Conservation (phyloP, 2,797 vertebrate genomes). For the Alcedo quadribrachys region DNA sequence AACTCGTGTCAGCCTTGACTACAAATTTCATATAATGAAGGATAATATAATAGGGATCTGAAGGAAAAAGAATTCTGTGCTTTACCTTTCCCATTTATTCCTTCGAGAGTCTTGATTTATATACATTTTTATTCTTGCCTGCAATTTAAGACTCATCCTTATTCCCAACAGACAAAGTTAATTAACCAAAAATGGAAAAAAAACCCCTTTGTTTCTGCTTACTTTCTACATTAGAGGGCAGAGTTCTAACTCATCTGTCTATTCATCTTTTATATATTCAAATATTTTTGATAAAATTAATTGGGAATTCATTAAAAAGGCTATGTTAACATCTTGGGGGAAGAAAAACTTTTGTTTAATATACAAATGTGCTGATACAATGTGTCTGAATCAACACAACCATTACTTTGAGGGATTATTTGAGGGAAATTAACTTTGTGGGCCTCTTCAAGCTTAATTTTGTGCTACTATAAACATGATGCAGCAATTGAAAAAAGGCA, state of each 20-base stretch:
- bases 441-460: neutral
- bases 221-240: conserved; percentile 36
- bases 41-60: neutral
- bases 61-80: neutral
- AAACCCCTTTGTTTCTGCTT: neutral
- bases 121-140: neutral
- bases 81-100: neutral
- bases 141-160: neutral
- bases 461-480: neutral
- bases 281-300: conserved; percentile 43
- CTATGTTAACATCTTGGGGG: conserved; percentile 10
- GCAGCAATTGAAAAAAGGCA: neutral
- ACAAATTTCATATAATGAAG: neutral
- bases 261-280: conserved; percentile 42
- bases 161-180: conserved; percentile 29
- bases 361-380: neutral
- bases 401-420: neutral
- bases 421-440: neutral
- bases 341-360: conserved; percentile 31
- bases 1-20: neutral
- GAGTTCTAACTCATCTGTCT: conserved; percentile 12
- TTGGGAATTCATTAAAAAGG: conserved; percentile 26
- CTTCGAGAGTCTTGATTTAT: neutral
- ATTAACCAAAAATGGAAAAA: conserved; percentile 17
- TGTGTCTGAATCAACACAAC: neutral